These are phyloP conservation scores for Ectemnius continuus DNA, from an alignment of 2,888 invertebrate genomes.

Conservation along the genomic window DNA sequence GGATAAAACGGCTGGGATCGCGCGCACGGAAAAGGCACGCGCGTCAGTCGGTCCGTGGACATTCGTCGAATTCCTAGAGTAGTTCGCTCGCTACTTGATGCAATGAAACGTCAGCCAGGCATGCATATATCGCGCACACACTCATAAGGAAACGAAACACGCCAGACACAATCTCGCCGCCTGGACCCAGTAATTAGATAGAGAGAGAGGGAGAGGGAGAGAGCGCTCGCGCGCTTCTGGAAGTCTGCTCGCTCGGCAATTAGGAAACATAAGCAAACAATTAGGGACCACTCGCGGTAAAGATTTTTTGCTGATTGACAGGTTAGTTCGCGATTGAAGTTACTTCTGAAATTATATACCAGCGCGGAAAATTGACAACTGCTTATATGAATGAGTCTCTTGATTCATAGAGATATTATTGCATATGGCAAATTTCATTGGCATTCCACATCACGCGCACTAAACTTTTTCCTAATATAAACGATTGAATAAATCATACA, in stretches of 20 bases:
- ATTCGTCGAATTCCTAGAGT: slow-evolving; percentile 54
- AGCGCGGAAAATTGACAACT: too few species aligned
- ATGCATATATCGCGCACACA: slow-evolving; percentile 55
- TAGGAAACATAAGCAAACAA: slow-evolving; percentile 34
- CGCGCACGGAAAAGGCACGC: slow-evolving; percentile 32
- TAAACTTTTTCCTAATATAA: not conserved
- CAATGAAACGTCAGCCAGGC: slow-evolving; percentile 53
- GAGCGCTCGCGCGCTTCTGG: too few species aligned
- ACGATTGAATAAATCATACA: not conserved
- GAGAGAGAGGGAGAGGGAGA: too few species aligned
- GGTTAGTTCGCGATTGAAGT: not conserved
- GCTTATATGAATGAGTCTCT: too few species aligned
- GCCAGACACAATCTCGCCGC: too few species aligned
- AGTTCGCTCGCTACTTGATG: slow-evolving; percentile 48
- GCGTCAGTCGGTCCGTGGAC: slow-evolving; percentile 30
- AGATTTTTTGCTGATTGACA: not conserved
- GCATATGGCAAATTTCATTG: too few species aligned
- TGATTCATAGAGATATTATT: not conserved
- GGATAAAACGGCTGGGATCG: slow-evolving; percentile 34
- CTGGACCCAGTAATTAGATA: too few species aligned
- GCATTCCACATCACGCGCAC: too few species aligned
- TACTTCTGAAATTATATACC: not conserved
- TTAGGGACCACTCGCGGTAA: slow-evolving; percentile 19
- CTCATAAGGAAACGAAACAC: slow-evolving; percentile 55
- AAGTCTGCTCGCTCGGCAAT: too few species aligned